These are phyloP conservation scores for Taenaris catops DNA, from an alignment of 2,888 invertebrate genomes.

Conservation along the genomic window DNA sequence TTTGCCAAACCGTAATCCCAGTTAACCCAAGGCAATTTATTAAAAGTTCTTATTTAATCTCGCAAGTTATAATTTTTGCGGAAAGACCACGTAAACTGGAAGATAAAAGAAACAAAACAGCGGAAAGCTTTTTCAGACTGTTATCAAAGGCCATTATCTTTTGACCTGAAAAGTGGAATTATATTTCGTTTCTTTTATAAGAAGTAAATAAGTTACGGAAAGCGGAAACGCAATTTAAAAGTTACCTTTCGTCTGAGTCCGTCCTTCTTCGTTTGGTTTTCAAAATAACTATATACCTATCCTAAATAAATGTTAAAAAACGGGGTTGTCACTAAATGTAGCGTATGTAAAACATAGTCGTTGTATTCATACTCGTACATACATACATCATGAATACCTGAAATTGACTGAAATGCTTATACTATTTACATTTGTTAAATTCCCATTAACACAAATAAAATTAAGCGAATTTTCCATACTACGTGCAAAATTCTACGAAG, in stretches of 20 bases:
- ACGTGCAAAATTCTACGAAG: too few relatives aligned
- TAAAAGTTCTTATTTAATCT: slow-evolving; percentile 75
- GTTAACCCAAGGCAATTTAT: slow-evolving; percentile 65
- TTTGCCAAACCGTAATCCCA: slow-evolving; percentile 46
- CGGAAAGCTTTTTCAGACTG: slow-evolving; percentile 76
- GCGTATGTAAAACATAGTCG: too few relatives aligned
- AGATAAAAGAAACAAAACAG: slow-evolving; percentile 77
- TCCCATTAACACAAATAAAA: too few relatives aligned
- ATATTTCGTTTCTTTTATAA: slow-evolving; percentile 75
- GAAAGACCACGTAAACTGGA: slow-evolving; percentile 65
- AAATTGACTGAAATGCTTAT: too few relatives aligned
- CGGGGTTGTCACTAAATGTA: too few relatives aligned
- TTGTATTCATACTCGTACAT: too few relatives aligned
- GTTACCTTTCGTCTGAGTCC: slow-evolving; percentile 39
- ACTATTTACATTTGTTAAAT: too few relatives aligned
- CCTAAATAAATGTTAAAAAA: too few relatives aligned
- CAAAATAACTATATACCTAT: too few relatives aligned
- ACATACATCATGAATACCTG: too few relatives aligned
- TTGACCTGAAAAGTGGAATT: slow-evolving; percentile 76
- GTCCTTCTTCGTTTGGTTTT: slow-evolving; percentile 1
- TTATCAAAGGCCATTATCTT: slow-evolving; percentile 77
- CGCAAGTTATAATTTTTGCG: slow-evolving; percentile 73
- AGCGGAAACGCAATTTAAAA: slow-evolving; percentile 70
- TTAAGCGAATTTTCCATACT: too few relatives aligned
- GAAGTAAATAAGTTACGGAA: slow-evolving; percentile 70